Evolutionary conservation across 1,140 invertebrate genomes (phyloP).

Genomic region (Archegozetes longisetosus): DNA sequence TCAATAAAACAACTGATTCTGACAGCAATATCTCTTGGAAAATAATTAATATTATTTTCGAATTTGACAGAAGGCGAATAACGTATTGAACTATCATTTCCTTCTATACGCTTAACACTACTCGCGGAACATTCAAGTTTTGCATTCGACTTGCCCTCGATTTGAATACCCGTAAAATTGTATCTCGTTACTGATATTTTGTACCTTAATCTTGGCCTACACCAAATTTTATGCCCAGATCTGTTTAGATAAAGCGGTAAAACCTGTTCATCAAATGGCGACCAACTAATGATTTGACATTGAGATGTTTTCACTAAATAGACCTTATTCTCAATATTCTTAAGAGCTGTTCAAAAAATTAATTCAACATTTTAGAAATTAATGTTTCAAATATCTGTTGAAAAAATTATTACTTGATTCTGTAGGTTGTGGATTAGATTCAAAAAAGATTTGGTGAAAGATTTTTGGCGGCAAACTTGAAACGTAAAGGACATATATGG

Average conservation of each 20-base stretch:
- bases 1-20: neutral
- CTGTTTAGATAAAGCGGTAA: neutral
- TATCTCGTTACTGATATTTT: neutral
- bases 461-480: too few relatives aligned
- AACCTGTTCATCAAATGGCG: neutral
- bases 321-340: too few relatives aligned
- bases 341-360: neutral
- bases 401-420: too few relatives aligned
- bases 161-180: neutral
- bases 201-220: neutral
- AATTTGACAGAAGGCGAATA: neutral
- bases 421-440: too few relatives aligned
- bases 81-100: neutral
- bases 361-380: too few relatives aligned
- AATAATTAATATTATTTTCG: neutral
- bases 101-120: neutral
- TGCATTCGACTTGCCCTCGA: neutral
- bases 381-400: too few relatives aligned
- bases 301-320: neutral
- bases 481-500: too few relatives aligned
- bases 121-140: neutral
- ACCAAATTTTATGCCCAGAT: neutral
- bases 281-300: neutral
- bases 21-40: neutral
- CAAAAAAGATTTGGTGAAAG: too few relatives aligned